A percentile compares a stretch with the other conserved stretches of the same genome.
phyloP scores from a whole-genome alignment of 2,113 vertebrate species.

The Tyto alba region DNA sequence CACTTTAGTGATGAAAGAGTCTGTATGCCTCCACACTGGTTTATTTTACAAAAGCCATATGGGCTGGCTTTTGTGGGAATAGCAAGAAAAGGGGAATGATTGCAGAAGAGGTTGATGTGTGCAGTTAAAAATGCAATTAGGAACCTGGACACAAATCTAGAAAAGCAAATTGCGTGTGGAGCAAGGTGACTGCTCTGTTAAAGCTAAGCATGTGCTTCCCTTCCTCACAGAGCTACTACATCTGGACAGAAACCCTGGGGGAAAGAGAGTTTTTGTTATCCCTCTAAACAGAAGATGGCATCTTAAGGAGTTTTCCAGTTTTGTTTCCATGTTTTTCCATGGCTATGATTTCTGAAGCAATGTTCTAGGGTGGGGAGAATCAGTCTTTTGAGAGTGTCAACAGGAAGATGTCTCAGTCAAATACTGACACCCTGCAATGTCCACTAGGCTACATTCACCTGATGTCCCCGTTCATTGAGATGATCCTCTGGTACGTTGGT shows the following conservation, averaged over 20 bases:
- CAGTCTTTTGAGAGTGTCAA: neutral
- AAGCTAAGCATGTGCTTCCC: neutral
- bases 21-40: neutral
- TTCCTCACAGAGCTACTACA: neutral
- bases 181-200: neutral
- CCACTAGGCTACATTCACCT: slow-evolving; percentile 91
- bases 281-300: neutral
- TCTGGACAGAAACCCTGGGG: neutral
- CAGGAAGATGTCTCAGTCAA: neutral
- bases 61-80: neutral
- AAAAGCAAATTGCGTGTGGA: neutral
- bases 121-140: neutral
- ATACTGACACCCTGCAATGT: neutral
- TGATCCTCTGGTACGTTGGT: slow-evolving; percentile 93
- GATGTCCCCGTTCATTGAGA: slow-evolving; percentile 93
- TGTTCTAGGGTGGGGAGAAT: fast-evolving
- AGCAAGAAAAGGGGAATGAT: neutral
- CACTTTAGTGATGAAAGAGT: neutral
- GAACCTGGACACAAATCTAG: neutral
- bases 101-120: neutral
- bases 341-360: neutral
- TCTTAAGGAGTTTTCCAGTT: neutral
- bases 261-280: neutral
- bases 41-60: neutral
- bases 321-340: neutral